Evolutionary conservation across 2,113 vertebrate genomes (phyloP).

Genomic region (Gambusia holbrooki): DNA sequence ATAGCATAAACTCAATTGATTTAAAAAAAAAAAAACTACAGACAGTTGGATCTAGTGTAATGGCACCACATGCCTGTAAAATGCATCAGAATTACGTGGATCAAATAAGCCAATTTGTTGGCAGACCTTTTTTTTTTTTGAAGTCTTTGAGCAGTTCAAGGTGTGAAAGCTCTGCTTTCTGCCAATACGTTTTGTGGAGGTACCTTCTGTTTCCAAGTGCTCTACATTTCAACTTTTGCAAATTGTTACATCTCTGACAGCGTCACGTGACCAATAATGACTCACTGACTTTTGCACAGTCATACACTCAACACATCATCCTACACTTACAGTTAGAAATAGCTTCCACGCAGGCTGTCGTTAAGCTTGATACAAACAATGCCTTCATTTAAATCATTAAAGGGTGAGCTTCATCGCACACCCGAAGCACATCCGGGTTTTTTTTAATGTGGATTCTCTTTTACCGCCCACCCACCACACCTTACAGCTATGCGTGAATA

Average conservation of each 20-base stretch:
- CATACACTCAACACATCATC: slow-evolving; percentile 32
- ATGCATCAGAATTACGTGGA: too few species aligned
- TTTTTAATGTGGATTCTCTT: neutral
- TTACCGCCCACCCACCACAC: neutral
- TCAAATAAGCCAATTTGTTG: too few species aligned
- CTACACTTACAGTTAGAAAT: slow-evolving; percentile 21
- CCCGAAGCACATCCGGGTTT: neutral
- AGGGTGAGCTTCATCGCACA: neutral
- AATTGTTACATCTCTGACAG: slow-evolving; percentile 67
- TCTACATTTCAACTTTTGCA: slow-evolving; percentile 28
- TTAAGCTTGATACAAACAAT: neutral
- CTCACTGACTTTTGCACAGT: slow-evolving; percentile 46
- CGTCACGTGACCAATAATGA: slow-evolving; percentile 54
- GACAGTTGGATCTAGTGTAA: too few species aligned
- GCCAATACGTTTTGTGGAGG: slow-evolving; percentile 36
- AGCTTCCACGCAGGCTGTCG: neutral
- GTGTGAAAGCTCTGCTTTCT: neutral
- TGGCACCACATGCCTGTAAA: too few species aligned
- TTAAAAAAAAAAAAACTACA: too few species aligned
- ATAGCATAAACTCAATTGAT: neutral
- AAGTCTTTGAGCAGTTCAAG: neutral
- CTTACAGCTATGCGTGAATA: neutral
- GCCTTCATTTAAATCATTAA: neutral
- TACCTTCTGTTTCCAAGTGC: slow-evolving; percentile 30
- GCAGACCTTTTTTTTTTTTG: neutral